Base-by-base conservation (phyloP, 2,113 vertebrate species). In the Neoarius graeffei region DNA sequence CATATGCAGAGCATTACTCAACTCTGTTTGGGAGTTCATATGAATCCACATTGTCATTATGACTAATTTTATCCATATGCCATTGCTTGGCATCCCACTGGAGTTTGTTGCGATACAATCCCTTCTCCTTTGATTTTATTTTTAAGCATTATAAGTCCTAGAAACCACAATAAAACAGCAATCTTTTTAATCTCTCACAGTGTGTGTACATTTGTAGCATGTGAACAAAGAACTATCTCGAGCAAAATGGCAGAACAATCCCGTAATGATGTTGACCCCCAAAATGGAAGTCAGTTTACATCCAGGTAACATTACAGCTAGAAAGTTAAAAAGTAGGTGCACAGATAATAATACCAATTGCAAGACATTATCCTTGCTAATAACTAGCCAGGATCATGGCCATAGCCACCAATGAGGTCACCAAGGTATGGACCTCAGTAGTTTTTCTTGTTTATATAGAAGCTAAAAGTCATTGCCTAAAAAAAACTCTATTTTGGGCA, bases 51-150 rank as follows among this genome's bases (percentile, higher is more conserved):
- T 82, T 62, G 80, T 82, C 57, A 82, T 62, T 62, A 82, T 82
- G 80, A 82, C 80, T 82, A 82, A 82, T 82, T 82, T 82, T 25
- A 82, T 82, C 80, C 80, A 82, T 82, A 82, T 82, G 80, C 57
- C 57, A 3, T 62, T 82, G 57, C 57, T 62, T 82, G 80, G 57
- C 80, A 48, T 62, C 57, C 30, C 80, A 42, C 57, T 42, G 80
- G 57, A 42, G 27, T 42, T 62, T 62, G 19, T 48, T 20, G 62
- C 57, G 0, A 62, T 62, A 82, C 30, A 23, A 82, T 82, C 57
- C 30, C 30, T 82, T 82, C 56, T 62, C 20, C 10, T 81, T 82
- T 62, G 27, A 42, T 81, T 81, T 81, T 17, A 25, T 25, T 35
- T 81, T 60, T 81, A 35, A 81, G 10, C 56, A 57, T 82, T 57